A percentile compares a stretch with the other conserved stretches of the same genome.
Conservation (phyloP, 1,140 invertebrate species). For the Drosophila insularis region DNA sequence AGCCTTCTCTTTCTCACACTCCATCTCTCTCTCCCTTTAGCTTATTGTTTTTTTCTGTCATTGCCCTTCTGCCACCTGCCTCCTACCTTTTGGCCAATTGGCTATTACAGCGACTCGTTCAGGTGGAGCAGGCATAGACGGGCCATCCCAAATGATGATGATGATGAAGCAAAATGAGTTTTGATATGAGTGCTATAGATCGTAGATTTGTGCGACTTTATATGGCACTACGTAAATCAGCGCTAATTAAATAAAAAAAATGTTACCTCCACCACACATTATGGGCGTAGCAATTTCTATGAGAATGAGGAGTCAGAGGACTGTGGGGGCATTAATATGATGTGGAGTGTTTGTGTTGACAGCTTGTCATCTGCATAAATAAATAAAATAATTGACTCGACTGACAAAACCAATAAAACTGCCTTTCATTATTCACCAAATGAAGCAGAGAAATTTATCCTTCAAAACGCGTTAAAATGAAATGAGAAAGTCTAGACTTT, state of each 20-base stretch:
- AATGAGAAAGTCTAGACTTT: constrained; percentile 39
- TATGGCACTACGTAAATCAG: constrained; percentile 57
- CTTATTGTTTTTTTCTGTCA: constrained; percentile 30
- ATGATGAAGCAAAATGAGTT: constrained; percentile 56
- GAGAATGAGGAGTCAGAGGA: no score
- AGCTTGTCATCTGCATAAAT: neutral
- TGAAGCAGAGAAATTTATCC: constrained; percentile 49
- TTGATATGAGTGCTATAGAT: constrained; percentile 49
- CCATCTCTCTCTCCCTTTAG: neutral
- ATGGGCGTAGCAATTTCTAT: constrained; percentile 13
- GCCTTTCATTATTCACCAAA: constrained; percentile 31
- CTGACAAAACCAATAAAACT: constrained; percentile 41
- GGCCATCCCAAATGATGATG: constrained; percentile 51
- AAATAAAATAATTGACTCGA: constrained; percentile 40
- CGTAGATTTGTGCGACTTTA: constrained; percentile 26
- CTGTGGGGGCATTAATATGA: neutral
- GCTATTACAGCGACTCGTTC: neutral
- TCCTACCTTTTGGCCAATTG: neutral
- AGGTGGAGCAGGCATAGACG: neutral
- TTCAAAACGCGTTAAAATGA: constrained; percentile 37
- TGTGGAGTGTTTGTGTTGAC: neutral
- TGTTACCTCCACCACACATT: constrained; percentile 24
- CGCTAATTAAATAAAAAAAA: constrained; percentile 71
- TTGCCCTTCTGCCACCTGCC: constrained; percentile 1
- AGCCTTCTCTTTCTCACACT: constrained; percentile 20